Evolutionary conservation across 2,888 invertebrate genomes (phyloP), one percentile per base, ranked within the genome.

Genomic region (Eupelmus urozonus): DNA sequence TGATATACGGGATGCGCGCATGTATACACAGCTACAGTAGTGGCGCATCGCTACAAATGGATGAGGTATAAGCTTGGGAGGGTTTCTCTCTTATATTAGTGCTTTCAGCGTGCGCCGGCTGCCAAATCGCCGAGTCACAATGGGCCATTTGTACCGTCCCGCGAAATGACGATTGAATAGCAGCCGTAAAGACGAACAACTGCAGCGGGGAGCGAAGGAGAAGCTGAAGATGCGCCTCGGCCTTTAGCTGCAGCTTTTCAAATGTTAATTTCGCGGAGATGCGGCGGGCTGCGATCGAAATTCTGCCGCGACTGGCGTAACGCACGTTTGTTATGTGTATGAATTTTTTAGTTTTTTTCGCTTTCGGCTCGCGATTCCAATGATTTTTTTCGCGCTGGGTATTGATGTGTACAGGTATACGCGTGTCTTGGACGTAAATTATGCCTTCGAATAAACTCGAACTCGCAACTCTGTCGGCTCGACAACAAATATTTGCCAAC

Each of bases 121-220:
- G 79, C 81, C 77, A 81, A 81, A 82, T 79, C 80, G 80, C 69
- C 77, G 53, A 79, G 57, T 78, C 77, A 82, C 81, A 81, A 81
- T 81, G 81, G 80, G 55, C 80, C 74, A 78, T 81, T 82, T 78
- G 78, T 74, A 70, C n/a, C 78, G 74, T 78, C 70, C 78, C 65
- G 70, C 78, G 78, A 78, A 78, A 74, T 74, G 70, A 70, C 78
- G 78, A 78, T 74, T 78, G 78, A 78, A 78, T 78, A 78, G 78
- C 78, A 67, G 78, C 76, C 69, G 45, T 55, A 57, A 51, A 76
- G 69, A 57, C n/a, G n/a, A 45, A 62, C 69, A 69, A 75, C 65
- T 59, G 59, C 66, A 82, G 55, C 71, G 69, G 73, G 66, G 71
- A 77, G 66, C 73, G 78, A 78, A 74, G 72, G 63, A 53, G 51